A percentile compares a stretch with the other conserved stretches of the same genome.
phyloP scores from a whole-genome alignment of 2,888 invertebrate genomes.

The Agelastica alni region DNA sequence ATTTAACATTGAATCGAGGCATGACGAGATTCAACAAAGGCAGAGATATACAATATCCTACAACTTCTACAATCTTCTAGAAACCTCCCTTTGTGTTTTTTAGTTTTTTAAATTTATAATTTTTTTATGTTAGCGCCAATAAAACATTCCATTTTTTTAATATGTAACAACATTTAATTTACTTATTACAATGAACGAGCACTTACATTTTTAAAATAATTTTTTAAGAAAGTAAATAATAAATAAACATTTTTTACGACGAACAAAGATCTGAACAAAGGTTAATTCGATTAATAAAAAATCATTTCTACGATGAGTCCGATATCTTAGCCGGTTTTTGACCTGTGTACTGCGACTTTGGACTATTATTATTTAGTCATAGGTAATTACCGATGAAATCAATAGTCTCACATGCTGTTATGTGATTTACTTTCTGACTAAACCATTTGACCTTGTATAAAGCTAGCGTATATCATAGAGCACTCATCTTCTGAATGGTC shows the following conservation, averaged over 20 bases:
- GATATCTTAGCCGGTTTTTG: background rate
- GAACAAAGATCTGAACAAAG: background rate
- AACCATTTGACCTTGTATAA: background rate
- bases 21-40: too few relatives aligned
- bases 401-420: background rate
- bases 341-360: constrained; percentile 4
- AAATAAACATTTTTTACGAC: background rate
- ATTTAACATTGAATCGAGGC: too few relatives aligned
- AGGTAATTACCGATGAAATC: background rate
- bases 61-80: too few relatives aligned
- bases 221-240: background rate
- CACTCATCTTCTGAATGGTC: too few relatives aligned
- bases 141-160: too few relatives aligned
- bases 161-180: too few relatives aligned
- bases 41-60: too few relatives aligned
- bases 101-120: too few relatives aligned
- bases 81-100: too few relatives aligned
- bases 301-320: background rate
- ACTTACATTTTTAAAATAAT: background rate
- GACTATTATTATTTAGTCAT: background rate
- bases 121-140: too few relatives aligned
- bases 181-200: too few relatives aligned
- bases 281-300: background rate
- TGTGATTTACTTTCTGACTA: background rate
- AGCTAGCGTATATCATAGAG: too few relatives aligned